phyloP scores from a whole-genome alignment of 2,797 vertebrate species.

The Sebastes oblongus region DNA sequence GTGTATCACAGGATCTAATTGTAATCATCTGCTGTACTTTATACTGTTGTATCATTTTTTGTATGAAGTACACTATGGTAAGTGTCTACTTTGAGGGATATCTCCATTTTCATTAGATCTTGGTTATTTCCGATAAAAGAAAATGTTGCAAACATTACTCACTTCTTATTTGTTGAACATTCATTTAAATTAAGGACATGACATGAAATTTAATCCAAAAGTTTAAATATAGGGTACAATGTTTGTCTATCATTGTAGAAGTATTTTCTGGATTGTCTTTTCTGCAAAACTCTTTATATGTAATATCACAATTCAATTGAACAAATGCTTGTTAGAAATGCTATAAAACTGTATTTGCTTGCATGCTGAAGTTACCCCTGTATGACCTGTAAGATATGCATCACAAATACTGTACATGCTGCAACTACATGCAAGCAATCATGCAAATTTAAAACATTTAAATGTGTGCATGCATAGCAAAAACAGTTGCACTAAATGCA shows the following conservation, averaged over 20 bases:
- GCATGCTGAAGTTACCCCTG: not conserved
- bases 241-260: not conserved
- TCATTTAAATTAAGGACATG: not conserved
- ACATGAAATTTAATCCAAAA: not conserved
- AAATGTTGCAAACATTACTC: not conserved
- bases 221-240: not conserved
- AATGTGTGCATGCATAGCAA: not conserved
- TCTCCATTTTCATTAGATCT: not conserved
- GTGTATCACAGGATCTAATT: not conserved
- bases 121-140: not conserved
- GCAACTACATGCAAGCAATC: rapidly evolving
- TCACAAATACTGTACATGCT: not conserved
- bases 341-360: not conserved
- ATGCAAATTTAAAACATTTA: not conserved
- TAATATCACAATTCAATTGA: not conserved
- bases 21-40: not conserved
- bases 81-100: too few species aligned
- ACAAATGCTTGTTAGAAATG: not conserved
- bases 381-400: not conserved
- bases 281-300: not conserved
- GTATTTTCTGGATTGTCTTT: not conserved
- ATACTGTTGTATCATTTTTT: not conserved
- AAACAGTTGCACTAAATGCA: not conserved
- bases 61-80: too few species aligned
- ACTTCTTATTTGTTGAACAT: not conserved